phyloP scores from a whole-genome alignment of 2,113 vertebrate genomes.

The Penelope pileata region DNA sequence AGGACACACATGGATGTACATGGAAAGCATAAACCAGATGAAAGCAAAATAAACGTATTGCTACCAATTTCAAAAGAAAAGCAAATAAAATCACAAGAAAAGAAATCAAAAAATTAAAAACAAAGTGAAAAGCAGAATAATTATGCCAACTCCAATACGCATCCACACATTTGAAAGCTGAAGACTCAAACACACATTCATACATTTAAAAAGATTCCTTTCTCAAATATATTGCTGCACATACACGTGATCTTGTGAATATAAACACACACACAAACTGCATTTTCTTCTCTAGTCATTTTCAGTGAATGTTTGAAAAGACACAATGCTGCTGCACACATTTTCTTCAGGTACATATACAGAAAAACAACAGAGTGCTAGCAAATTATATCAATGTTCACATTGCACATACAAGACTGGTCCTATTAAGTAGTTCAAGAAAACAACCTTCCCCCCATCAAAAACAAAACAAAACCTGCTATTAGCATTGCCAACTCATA shows the following conservation, averaged over 20 bases:
- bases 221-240: background rate
- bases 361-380: background rate
- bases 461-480: background rate
- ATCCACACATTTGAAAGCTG: background rate
- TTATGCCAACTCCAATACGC: background rate
- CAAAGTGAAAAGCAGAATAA: background rate
- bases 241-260: accelerated
- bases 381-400: background rate
- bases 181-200: background rate
- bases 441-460: background rate
- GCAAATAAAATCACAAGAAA: background rate
- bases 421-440: background rate
- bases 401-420: background rate
- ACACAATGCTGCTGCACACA: background rate
- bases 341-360: background rate
- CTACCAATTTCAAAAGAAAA: background rate
- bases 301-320: background rate
- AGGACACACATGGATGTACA: background rate
- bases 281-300: background rate
- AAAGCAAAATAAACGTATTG: background rate
- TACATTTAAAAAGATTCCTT: background rate
- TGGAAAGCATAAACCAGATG: background rate
- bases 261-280: background rate
- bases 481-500: background rate
- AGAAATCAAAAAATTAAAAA: background rate